Conservation (phyloP, 2,888 invertebrate species). For the Pheosia tremula region DNA sequence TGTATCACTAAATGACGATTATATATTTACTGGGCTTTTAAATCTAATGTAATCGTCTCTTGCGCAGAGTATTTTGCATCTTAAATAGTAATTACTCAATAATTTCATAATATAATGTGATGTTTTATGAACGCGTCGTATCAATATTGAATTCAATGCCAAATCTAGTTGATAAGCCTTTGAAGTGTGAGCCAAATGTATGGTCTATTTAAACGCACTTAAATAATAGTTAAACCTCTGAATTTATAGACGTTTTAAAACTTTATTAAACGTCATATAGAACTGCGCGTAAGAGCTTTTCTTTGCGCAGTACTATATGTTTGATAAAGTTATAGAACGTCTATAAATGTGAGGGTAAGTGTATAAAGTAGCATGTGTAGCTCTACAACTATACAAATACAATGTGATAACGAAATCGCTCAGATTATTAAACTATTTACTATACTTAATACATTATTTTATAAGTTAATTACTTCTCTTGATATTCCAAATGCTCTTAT, state of each 20-base stretch:
- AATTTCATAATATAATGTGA: not conserved
- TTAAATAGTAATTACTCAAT: not conserved
- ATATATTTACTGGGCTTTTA: not conserved
- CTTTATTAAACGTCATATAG: too few species aligned
- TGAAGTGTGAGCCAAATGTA: not conserved
- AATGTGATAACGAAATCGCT: too few species aligned
- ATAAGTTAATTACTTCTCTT: too few species aligned
- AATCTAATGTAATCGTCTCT: not conserved
- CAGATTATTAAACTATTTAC: too few species aligned
- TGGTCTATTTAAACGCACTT: not conserved
- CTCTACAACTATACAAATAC: not conserved
- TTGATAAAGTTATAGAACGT: not conserved
- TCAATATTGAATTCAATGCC: not conserved
- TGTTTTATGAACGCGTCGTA: not conserved
- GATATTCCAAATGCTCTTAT: too few species aligned
- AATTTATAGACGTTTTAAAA: not conserved
- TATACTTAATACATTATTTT: too few species aligned
- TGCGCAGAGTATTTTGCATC: not conserved
- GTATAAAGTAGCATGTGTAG: not conserved
- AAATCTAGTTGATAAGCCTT: not conserved
- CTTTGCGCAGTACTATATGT: too few species aligned
- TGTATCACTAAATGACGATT: not conserved
- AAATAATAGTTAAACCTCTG: not conserved
- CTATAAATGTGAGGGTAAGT: too few species aligned
- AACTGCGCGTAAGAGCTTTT: too few species aligned